Evolutionary conservation across 2,113 vertebrate species (phyloP), one percentile per base, ranked within the genome.

Genomic region (Euleptes europaea): DNA sequence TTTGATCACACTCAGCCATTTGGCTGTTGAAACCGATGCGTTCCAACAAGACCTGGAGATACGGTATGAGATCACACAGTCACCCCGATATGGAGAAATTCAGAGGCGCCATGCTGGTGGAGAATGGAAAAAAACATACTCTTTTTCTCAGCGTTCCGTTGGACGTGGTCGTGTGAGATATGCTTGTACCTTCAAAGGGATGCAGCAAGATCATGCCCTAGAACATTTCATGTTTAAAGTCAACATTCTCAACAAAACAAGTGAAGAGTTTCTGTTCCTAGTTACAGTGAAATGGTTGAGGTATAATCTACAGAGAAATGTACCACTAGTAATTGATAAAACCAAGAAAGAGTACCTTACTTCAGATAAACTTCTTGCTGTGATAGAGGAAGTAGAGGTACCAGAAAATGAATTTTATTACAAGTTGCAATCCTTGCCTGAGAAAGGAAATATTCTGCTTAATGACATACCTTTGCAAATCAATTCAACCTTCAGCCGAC

Each of bases 171-270:
- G 91, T 1, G 90, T 99, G 51, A 94, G 96, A 70, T 99, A 98
- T 78, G 85, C 91, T 14, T 97, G 95, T 91, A 98, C 96, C 65
- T 98, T 94, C 88, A 96, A 91, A 91, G 95, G 96, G 65, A 91
- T 97, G 80, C 97, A 98, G 89, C 91, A 91, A 15, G 88, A 93
- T 81, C 97, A 97, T 44, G 44, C 95, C 75, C 95, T 87, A 0
- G 98, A 98, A 90, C 92, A 95, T 9, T 98, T 99, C 89, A 97
- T 96, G 87, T 98, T 97, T 92, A 97, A 95, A 95, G 95, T 98
- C 83, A 95, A 49, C 17, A 38, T 98, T 76, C 97, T 95, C 82
- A 94, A 94, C 42, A 96, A 90, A 89, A 91, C 92, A 28, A 95
- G 94, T 57, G 93, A 96, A 76, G 97, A 98, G 88, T 74, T 97